Evolutionary conservation across 1,140 invertebrate species (phyloP).

Genomic region (Triops longicaudatus): DNA sequence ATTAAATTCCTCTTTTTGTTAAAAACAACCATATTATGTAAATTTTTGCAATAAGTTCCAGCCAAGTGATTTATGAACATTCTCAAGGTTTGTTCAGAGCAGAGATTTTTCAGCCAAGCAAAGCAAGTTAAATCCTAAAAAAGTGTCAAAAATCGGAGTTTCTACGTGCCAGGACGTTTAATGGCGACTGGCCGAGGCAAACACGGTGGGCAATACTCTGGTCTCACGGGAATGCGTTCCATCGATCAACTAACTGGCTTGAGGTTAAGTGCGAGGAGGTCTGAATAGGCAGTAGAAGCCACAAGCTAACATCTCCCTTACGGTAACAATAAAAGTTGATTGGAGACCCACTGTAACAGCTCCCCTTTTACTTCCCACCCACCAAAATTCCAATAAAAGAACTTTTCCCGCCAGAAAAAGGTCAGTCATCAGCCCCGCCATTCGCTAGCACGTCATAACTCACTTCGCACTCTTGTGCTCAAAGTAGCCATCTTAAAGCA

Average conservation of each 20-base stretch:
- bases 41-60: not conserved
- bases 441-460: not conserved
- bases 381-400: not conserved
- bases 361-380: too few species aligned
- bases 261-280: not conserved
- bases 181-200: not conserved
- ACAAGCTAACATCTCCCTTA: not conserved
- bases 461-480: not conserved
- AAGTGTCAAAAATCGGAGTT: too few species aligned
- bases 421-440: not conserved
- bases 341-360: not conserved
- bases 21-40: too few species aligned
- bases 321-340: slow-evolving; percentile 5
- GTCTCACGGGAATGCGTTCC: not conserved
- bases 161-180: too few species aligned
- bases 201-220: not conserved
- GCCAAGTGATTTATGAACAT: not conserved
- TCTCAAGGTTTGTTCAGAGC: not conserved
- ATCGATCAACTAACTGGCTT: not conserved
- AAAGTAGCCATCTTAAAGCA: not conserved
- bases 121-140: too few species aligned
- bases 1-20: too few species aligned
- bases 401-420: not conserved
- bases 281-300: not conserved
- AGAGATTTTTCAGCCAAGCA: too few species aligned